These are phyloP conservation scores for Etheostoma cragini DNA, from an alignment of 2,113 vertebrate species.

Conservation along the genomic window DNA sequence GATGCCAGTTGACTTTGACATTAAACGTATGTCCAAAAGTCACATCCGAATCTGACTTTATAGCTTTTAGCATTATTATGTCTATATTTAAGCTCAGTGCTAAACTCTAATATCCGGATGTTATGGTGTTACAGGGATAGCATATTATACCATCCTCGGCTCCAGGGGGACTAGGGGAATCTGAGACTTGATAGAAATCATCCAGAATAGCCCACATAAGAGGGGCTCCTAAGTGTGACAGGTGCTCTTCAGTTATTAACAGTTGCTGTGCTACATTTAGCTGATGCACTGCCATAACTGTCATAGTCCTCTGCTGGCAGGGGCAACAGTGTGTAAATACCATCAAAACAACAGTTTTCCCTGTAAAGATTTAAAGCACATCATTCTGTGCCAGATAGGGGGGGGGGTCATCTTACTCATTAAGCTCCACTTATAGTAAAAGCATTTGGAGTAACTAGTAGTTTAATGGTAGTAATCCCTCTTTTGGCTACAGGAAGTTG, in stretches of 20 bases:
- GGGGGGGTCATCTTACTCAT: neutral
- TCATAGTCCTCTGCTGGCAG: conserved; percentile 35
- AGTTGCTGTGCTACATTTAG: conserved; percentile 78
- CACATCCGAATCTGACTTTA: conserved; percentile 1
- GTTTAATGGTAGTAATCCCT: conserved; percentile 15
- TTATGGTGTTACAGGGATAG: conserved; percentile 41
- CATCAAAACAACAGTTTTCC: conserved; percentile 41
- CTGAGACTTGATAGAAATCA: conserved; percentile 78
- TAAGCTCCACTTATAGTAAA: conserved; percentile 32
- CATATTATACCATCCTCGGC: conserved; percentile 70
- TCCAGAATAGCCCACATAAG: conserved; percentile 79
- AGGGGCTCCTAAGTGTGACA: conserved; percentile 68
- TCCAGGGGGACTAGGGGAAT: conserved; percentile 74
- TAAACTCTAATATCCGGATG: conserved; percentile 59
- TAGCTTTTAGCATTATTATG: conserved; percentile 1
- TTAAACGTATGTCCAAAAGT: neutral
- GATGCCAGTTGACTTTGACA: neutral
- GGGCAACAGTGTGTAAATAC: conserved; percentile 9
- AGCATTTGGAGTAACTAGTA: conserved; percentile 2
- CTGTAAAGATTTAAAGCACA: conserved; percentile 32
- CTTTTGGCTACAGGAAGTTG: neutral
- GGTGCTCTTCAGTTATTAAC: conserved; percentile 78
- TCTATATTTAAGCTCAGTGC: neutral
- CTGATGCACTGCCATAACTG: conserved; percentile 42
- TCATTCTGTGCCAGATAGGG: conserved; percentile 7